Percentiles rank a stretch among this genome's conserved stretches.
These are phyloP conservation scores for Avahi laniger DNA, from an alignment of 2,797 vertebrate genomes.

Conservation along the genomic window DNA sequence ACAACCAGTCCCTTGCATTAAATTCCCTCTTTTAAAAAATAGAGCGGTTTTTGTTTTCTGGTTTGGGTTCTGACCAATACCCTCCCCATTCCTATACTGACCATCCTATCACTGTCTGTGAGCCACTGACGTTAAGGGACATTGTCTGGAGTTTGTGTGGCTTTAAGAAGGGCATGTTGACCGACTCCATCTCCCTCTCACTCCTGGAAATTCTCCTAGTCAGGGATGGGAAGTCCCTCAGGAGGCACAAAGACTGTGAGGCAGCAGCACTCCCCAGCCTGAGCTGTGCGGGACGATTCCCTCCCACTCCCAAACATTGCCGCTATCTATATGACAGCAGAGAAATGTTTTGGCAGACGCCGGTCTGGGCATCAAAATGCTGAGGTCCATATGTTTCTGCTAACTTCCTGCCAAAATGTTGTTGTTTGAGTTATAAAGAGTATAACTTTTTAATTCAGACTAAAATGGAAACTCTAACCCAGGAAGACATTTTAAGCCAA, in stretches of 20 bases:
- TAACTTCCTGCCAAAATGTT: slow-evolving; percentile 80
- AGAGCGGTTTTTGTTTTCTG: not conserved
- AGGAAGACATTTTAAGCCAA: slow-evolving; percentile 43
- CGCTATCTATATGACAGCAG: slow-evolving; percentile 75
- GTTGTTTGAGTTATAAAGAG: slow-evolving; percentile 66
- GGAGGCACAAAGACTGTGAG: not conserved
- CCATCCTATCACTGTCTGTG: not conserved
- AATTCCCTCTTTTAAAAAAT: not conserved
- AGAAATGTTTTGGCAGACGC: slow-evolving; percentile 79
- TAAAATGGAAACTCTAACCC: slow-evolving; percentile 61
- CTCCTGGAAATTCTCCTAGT: not conserved
- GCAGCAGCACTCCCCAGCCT: not conserved
- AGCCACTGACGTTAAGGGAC: not conserved
- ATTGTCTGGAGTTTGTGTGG: not conserved
- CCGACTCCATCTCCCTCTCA: not conserved
- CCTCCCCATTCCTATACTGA: not conserved
- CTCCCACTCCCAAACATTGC: slow-evolving; percentile 75
- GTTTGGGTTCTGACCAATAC: not conserved
- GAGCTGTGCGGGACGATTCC: slow-evolving; percentile 69
- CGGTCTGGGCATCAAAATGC: slow-evolving; percentile 79
- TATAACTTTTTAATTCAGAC: slow-evolving; percentile 73
- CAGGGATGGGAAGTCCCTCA: not conserved
- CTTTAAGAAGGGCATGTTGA: not conserved
- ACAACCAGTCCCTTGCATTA: not conserved
- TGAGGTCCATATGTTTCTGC: slow-evolving; percentile 77